These are phyloP conservation scores for Campoplex nolae DNA, from an alignment of 2,888 invertebrate species.

Conservation along the genomic window DNA sequence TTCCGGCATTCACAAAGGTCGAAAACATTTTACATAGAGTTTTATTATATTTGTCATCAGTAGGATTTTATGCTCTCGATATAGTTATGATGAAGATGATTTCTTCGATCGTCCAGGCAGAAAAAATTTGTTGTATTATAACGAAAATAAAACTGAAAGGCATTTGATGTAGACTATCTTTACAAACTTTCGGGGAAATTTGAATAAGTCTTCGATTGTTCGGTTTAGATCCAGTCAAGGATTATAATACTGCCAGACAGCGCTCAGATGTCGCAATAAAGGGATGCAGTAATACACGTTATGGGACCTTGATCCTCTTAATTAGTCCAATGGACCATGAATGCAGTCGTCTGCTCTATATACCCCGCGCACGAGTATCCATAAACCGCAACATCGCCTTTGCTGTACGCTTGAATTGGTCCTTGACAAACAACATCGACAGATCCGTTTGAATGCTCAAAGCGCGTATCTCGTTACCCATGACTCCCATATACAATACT, in stretches of 20 bases:
- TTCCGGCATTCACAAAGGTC: too few species aligned
- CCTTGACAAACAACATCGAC: conserved; percentile 74
- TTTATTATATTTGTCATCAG: too few species aligned
- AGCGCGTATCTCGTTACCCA: conserved; percentile 56
- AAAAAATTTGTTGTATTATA: too few species aligned
- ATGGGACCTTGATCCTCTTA: conserved; percentile 68
- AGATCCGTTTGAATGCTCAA: conserved; percentile 61
- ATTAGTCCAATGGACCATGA: conserved; percentile 76
- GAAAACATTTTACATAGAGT: too few species aligned
- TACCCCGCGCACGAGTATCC: conserved; percentile 49
- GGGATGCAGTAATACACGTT: conserved; percentile 39
- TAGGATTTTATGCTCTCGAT: too few species aligned
- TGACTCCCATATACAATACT: not conserved
- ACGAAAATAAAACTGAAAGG: not conserved
- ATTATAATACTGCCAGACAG: not conserved
- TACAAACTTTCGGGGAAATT: not conserved
- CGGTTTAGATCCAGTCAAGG: not conserved
- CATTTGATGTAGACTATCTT: not conserved
- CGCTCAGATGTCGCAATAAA: conserved; percentile 43
- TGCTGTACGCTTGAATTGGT: conserved; percentile 69
- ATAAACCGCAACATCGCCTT: conserved; percentile 58
- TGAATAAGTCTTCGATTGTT: not conserved
- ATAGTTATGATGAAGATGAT: too few species aligned
- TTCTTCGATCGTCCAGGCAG: too few species aligned
- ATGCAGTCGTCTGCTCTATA: conserved; percentile 67